These are phyloP conservation scores for Trissolcus basalis DNA, from an alignment of 1,140 invertebrate genomes.

Conservation along the genomic window DNA sequence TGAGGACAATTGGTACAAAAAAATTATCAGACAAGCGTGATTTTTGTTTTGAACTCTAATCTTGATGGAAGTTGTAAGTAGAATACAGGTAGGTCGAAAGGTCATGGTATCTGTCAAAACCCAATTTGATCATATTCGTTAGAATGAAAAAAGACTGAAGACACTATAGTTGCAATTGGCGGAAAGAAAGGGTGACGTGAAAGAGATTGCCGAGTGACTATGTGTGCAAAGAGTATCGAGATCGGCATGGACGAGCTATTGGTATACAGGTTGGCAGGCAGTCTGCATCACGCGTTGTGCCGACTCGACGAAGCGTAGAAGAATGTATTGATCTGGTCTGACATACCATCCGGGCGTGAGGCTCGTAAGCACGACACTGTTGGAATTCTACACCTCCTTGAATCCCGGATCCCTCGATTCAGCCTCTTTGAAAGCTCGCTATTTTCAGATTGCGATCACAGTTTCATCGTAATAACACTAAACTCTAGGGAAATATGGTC, in stretches of 20 bases:
- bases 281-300: conserved; percentile 62
- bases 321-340: conserved; percentile 73
- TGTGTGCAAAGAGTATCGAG: conserved; percentile 58
- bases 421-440: conserved; percentile 58
- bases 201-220: conserved; percentile 51
- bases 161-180: conserved; percentile 34
- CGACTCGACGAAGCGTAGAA: conserved; percentile 69
- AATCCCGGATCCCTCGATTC: conserved; percentile 59
- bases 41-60: too few relatives aligned
- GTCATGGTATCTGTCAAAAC: conserved; percentile 42
- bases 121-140: conserved; percentile 31
- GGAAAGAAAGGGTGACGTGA: conserved; percentile 48
- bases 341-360: conserved; percentile 69
- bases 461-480: conserved; percentile 56
- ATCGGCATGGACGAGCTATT: conserved; percentile 58
- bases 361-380: conserved; percentile 69
- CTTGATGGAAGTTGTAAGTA: too few relatives aligned
- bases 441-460: conserved; percentile 56
- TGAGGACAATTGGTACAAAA: too few relatives aligned
- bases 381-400: conserved; percentile 66
- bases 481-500: conserved; percentile 59
- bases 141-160: conserved; percentile 29
- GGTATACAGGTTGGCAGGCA: conserved; percentile 59
- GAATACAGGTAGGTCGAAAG: too few relatives aligned
- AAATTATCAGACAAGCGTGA: too few relatives aligned